Evolutionary conservation across 2,797 vertebrate genomes (phyloP), one percentile per base, ranked within the genome.

Genomic region (Sebastes cheni): DNA sequence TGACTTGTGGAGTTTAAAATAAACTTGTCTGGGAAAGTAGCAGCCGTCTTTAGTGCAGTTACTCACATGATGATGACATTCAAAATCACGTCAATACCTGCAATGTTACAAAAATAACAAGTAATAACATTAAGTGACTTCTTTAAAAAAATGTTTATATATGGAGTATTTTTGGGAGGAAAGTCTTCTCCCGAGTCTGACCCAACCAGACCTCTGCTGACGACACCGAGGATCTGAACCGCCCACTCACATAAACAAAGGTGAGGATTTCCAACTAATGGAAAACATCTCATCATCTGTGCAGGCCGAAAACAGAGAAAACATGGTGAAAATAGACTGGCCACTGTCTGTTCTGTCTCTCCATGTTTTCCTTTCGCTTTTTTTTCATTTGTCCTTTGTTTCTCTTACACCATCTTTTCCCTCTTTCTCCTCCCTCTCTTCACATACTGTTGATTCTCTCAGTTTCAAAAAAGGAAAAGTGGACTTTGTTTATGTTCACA

Each of bases 221-320:
- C 14, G 46, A 62, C 77, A 73, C 68, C 23, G 25, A 77, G 32
- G 66, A 60, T 59, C 61, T 25, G n/a, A 69, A 4, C 60, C 2
- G 13, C 78, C 80, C 67, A 75, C 82, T 39, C 50, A 42, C n/a
- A 67, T 52, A 71, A 72, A 73, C 81, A 80, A 76, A 85, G 77
- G 77, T 82, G 73, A 86, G 39, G 67, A 66, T 56, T 71, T 72
- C 61, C 61, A 59, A 46, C 70, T 67, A 75, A 67, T 72, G 75
- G 32, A 85, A 81, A 68, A 83, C 42, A 62, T 56, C 13, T 69
- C 77, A 42, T 70, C 79, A 72, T 79, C 25, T 70, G 66, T 34
- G 39, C 56, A 3, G 46, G 13, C 27, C 7, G 25, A 14, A 52
- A 81, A 72, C 55, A 72, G 50, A 32, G 52, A 80, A 67, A 80